Base-by-base conservation (phyloP, 2,888 invertebrate genomes). In the Xylophagus ater region DNA sequence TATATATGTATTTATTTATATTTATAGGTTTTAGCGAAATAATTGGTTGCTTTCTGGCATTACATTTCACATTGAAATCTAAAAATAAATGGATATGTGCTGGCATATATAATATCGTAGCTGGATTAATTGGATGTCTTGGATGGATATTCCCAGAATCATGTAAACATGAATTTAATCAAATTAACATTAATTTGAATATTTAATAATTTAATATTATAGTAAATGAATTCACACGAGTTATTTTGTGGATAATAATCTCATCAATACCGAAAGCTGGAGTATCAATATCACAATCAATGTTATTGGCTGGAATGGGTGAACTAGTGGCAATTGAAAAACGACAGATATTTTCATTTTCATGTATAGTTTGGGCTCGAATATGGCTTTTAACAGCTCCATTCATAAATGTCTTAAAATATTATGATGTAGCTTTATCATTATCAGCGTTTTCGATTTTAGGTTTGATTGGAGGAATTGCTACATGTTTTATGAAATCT, bases 1-100 rank as follows among this genome's bases (percentile, higher is more conserved):
- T 2, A 37, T 12, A 30, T 39, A 20, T 34, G 18, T 12, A n/a
- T 23, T 40, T 15, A 9, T 18, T 19, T 13, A 20, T 32, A 26
- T 29, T 47, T 42, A 8, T 21, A 65, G 65, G 66, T 24, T 52
- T 62, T 38, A 57, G 60, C 17, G 67, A 68, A 51, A 59, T 67
- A 3, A 43, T 62, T 25, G 67, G 67, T 34, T 62, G 64, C 43
- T 58, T 66, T 25, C 32, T 65, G 42, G 67, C 62, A 3, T 51
- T 66, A 13, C 55, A 58, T 34, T 59, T 66, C 12, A 51, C 64
- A 2, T 49, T 66, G 31, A 58, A 60, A 34, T 54, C 55, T 42
- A 56, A 54, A 35, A 54, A 57, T 50, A 68, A 67, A 45, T 68
- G 66, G 65, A 54, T 58, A 24, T 60, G 49, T 43, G 59, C 62